Evolutionary conservation across 2,888 invertebrate species (phyloP).

Genomic region (Germaria angustata): DNA sequence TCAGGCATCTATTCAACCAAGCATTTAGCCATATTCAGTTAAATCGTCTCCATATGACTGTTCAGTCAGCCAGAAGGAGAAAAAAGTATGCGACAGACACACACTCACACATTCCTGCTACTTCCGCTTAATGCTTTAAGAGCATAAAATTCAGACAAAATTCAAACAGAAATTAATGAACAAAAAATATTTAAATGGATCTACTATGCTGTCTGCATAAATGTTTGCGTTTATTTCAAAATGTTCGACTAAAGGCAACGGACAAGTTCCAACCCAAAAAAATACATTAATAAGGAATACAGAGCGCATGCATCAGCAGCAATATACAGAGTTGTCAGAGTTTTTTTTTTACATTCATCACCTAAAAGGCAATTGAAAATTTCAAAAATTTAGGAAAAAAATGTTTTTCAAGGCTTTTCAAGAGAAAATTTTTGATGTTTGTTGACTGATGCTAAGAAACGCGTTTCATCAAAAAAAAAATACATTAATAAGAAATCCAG

Average conservation of each 20-base stretch:
- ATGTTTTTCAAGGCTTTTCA: no score
- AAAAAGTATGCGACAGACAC: constrained; percentile 11
- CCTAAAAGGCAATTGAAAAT: no score
- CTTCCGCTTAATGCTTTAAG: constrained; percentile 60
- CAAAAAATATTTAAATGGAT: constrained; percentile 8
- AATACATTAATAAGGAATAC: constrained; percentile 9
- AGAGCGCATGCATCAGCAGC: constrained; percentile 49
- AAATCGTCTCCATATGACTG: constrained; percentile 6
- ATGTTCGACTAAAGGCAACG: constrained; percentile 10
- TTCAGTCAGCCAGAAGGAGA: constrained; percentile 49
- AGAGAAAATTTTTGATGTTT: no score
- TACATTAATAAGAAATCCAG: no score
- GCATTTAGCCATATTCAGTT: constrained; percentile 40
- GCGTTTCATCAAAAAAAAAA: no score
- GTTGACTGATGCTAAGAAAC: no score
- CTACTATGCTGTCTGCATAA: background rate
- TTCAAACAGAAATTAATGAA: constrained; percentile 38
- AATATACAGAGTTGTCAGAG: no score
- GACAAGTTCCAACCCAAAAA: constrained; percentile 24
- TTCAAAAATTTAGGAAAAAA: no score
- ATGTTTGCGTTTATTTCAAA: background rate
- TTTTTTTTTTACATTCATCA: no score
- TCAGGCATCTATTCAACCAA: constrained; percentile 15
- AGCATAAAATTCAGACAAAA: constrained; percentile 53
- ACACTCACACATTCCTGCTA: constrained; percentile 49